phyloP scores from a whole-genome alignment of 1,140 invertebrate species.

The Drosophila guanche region DNA sequence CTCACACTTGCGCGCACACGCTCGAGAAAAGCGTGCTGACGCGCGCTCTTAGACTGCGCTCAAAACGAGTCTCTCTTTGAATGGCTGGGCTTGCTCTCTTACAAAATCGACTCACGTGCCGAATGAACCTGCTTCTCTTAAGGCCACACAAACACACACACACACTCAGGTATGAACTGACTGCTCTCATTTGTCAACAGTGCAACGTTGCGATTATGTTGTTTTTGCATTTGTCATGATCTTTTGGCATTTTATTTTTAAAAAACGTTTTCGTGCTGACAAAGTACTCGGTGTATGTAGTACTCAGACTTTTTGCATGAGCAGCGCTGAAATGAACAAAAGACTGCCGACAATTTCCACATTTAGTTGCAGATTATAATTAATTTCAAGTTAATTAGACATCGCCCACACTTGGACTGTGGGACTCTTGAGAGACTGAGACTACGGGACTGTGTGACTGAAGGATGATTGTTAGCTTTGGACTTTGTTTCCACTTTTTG shows the following conservation, averaged over 20 bases:
- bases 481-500: slow-evolving; percentile 59
- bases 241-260: slow-evolving; percentile 63
- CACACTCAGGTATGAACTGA: slow-evolving; percentile 27
- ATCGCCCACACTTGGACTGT: slow-evolving; percentile 46
- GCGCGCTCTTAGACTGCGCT: slow-evolving; percentile 35
- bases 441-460: too few species aligned
- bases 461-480: slow-evolving; percentile 12
- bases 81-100: slow-evolving; percentile 28
- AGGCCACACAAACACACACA: slow-evolving; percentile 4
- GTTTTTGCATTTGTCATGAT: slow-evolving; percentile 26
- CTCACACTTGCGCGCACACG: neutral
- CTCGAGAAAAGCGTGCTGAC: too few species aligned
- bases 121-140: slow-evolving; percentile 8
- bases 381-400: slow-evolving; percentile 45
- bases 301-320: too few species aligned
- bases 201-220: slow-evolving; percentile 74
- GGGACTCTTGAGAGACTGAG: slow-evolving; percentile 17
- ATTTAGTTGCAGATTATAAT: slow-evolving; percentile 36
- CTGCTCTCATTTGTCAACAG: slow-evolving; percentile 51
- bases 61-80: slow-evolving; percentile 10
- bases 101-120: slow-evolving; percentile 55
- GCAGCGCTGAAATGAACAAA: slow-evolving; percentile 47
- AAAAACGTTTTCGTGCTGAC: slow-evolving; percentile 41
- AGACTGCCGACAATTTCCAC: slow-evolving; percentile 28
- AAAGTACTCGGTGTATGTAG: slow-evolving; percentile 29